Conservation (phyloP, 2,888 invertebrate genomes). For the Augiades crinisus region DNA sequence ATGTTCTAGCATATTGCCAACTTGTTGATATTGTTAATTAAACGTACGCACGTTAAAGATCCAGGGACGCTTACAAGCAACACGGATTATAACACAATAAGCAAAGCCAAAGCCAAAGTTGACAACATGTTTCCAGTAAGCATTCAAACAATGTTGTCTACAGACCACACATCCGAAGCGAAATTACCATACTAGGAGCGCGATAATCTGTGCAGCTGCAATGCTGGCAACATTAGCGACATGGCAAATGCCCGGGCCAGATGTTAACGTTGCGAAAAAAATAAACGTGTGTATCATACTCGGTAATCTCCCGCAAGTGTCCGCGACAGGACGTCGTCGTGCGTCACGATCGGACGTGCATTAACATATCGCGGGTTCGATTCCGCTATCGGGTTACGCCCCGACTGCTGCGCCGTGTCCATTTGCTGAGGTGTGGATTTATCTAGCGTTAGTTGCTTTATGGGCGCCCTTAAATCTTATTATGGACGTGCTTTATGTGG, state of each 20-base stretch:
- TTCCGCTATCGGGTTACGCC: conserved; percentile 51
- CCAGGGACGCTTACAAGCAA: too few species aligned
- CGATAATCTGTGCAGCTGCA: conserved; percentile 26
- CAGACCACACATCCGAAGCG: conserved; percentile 20
- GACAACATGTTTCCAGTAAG: neutral
- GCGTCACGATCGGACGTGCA: conserved; percentile 76
- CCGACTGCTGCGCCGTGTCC: conserved; percentile 13
- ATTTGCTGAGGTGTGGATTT: conserved; percentile 23
- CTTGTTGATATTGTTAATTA: too few species aligned
- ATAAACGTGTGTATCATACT: conserved; percentile 37
- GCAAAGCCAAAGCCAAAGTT: too few species aligned
- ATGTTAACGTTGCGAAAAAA: conserved; percentile 29
- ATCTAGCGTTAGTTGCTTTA: conserved; percentile 17
- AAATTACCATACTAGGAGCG: conserved; percentile 23
- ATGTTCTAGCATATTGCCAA: too few species aligned
- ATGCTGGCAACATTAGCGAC: conserved; percentile 15
- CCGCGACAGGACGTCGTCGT: conserved; percentile 66
- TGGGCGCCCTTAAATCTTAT: conserved; percentile 16
- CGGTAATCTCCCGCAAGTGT: conserved; percentile 52
- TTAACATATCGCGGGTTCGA: conserved; percentile 76
- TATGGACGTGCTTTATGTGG: conserved; percentile 15
- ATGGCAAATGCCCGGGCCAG: conserved; percentile 9
- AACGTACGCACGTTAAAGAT: too few species aligned
- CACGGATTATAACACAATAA: too few species aligned
- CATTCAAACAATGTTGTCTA: conserved; percentile 20